Conservation (phyloP, 2,113 vertebrate species). For the Hippocampus abdominalis region DNA sequence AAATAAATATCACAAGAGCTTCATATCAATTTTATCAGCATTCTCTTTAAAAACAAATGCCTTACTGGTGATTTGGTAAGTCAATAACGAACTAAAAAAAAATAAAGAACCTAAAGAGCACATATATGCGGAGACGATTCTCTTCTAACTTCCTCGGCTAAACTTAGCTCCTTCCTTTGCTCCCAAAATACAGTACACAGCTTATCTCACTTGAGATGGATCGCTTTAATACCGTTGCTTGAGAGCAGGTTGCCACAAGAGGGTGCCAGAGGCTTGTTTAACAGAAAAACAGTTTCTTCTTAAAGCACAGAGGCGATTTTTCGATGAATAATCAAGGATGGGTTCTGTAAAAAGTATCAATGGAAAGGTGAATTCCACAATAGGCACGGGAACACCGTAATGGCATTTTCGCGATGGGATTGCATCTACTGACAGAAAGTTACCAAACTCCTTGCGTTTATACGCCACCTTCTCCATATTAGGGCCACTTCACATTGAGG, state of each 20-base stretch:
- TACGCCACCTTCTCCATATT: slow-evolving; percentile 70
- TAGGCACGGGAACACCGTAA: not conserved
- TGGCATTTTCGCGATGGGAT: not conserved
- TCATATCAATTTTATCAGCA: no score
- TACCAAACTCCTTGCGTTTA: slow-evolving; percentile 46
- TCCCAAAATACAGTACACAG: no score
- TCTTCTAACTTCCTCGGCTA: no score
- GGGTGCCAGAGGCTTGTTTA: not conserved
- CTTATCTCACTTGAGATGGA: no score
- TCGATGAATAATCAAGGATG: not conserved
- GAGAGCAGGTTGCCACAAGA: no score
- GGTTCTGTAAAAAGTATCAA: not conserved
- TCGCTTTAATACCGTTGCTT: no score
- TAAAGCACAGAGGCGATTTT: not conserved
- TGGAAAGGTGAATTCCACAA: not conserved
- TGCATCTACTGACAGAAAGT: not conserved
- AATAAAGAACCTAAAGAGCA: no score
- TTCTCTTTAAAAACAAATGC: no score
- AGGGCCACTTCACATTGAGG: slow-evolving; percentile 46
- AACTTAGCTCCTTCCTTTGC: no score
- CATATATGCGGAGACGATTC: no score
- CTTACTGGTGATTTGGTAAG: no score
- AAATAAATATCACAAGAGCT: not conserved
- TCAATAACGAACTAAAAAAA: no score
- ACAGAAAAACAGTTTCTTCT: not conserved